phyloP scores from a whole-genome alignment of 2,113 vertebrate genomes.

The Eleginops maclovinus region DNA sequence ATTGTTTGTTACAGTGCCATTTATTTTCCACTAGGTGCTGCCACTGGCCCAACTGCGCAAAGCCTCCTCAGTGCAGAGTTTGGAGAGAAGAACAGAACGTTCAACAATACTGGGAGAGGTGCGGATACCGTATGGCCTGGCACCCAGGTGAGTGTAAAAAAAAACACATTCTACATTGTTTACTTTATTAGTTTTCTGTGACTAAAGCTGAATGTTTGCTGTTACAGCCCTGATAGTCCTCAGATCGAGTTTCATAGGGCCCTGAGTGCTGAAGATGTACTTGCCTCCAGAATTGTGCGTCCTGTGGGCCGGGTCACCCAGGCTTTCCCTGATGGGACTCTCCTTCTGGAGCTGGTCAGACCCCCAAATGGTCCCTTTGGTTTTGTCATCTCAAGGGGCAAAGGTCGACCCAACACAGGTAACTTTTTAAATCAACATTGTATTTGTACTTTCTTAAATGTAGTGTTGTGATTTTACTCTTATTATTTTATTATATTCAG shows the following conservation, averaged over 20 bases:
- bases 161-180: too few relatives aligned
- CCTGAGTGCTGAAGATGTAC: slow-evolving; percentile 87
- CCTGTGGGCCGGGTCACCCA: slow-evolving; percentile 87
- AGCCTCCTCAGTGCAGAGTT: slow-evolving; percentile 89
- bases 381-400: slow-evolving; percentile 90
- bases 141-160: slow-evolving; percentile 82
- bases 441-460: not conserved
- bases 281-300: slow-evolving; percentile 80
- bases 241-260: slow-evolving; percentile 78
- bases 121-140: slow-evolving; percentile 65
- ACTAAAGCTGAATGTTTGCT: slow-evolving; percentile 8
- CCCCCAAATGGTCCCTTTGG: slow-evolving; percentile 88
- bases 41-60: slow-evolving; percentile 89
- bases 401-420: slow-evolving; percentile 93
- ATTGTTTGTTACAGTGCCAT: slow-evolving; percentile 43
- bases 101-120: slow-evolving; percentile 86
- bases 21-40: slow-evolving; percentile 87
- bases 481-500: not conserved
- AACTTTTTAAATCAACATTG: slow-evolving; percentile 20
- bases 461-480: not conserved
- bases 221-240: slow-evolving; percentile 68
- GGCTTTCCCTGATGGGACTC: slow-evolving; percentile 91
- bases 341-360: slow-evolving; percentile 89
- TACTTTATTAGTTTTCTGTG: not conserved
- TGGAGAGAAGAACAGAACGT: slow-evolving; percentile 87